Base-by-base conservation (phyloP, 2,888 invertebrate species). In the Monopis laevigella region DNA sequence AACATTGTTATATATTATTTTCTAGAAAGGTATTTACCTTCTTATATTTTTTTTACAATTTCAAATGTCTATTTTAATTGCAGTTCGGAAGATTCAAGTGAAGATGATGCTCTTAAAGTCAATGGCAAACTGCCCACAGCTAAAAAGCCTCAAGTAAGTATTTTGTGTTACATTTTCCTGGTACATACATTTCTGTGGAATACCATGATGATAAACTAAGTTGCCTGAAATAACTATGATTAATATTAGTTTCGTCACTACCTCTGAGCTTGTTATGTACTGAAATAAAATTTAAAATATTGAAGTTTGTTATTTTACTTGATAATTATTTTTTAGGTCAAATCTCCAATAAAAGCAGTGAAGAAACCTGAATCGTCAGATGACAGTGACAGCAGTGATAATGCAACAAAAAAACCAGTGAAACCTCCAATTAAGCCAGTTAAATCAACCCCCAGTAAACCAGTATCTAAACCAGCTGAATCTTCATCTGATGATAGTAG, bases 401-500 rank as follows among this genome's bases (percentile, higher is more conserved):
- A 60, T 51, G 58, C 59, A 17, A 51, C 47, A 5, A 24, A 38
- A 3, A 45, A 45, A 11, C 41, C 35, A 39, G 18, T 60, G 52
- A 44, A 7, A 14, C 4, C 14, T 10, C 32, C 17, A 10, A 49
- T 43, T 40, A 48, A 48, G 34, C 43, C 45, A 27, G 6, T 10
- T 12, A 51, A 53, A 46, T 42, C 48, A 13, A 29, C 48, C n/a
- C n/a, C n/a, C n/a, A n/a, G n/a, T 18, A 45, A 44, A 41, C 28
- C 51, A 18, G 45, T 47, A 35, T 50, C 56, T 51, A 66, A 43
- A 59, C 64, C 50, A 52, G 58, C 45, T 53, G 52, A 63, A 6
- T 63, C 65, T 8, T 71, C 72, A 45, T 70, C 72, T 14, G 73
- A 73, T 39, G 65, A 67, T 28, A 74, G 73, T 48, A 68, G 69